These are phyloP conservation scores for Nomada flava DNA, from an alignment of 2,888 invertebrate genomes.

Conservation along the genomic window DNA sequence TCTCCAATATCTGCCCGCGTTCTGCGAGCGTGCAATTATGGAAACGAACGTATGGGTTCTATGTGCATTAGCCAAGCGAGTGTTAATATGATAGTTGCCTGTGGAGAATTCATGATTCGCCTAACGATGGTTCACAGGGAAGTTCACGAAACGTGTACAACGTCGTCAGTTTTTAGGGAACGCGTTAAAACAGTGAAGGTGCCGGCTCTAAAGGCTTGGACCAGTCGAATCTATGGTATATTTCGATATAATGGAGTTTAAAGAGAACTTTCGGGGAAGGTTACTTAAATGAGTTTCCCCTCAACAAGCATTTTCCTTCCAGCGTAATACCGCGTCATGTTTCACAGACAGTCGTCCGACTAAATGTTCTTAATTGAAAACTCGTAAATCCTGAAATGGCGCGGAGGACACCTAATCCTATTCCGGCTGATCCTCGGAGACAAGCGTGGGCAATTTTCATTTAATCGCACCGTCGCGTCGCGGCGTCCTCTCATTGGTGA, in stretches of 20 bases:
- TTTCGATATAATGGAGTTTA: conserved; percentile 21
- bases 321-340: conserved; percentile 33
- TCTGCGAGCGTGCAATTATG: conserved; percentile 36
- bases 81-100: conserved; percentile 7
- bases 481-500: conserved; percentile 26
- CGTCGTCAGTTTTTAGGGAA: neutral
- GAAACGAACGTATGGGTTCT: conserved; percentile 40
- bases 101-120: conserved; percentile 35
- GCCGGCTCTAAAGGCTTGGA: neutral
- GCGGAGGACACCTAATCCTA: conserved; percentile 50
- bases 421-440: conserved; percentile 46
- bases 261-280: neutral
- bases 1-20: conserved; percentile 38
- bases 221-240: neutral
- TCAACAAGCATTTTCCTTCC: conserved; percentile 8
- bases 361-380: conserved; percentile 64
- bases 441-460: conserved; percentile 59
- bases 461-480: conserved; percentile 35
- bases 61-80: conserved; percentile 17
- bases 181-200: conserved; percentile 6
- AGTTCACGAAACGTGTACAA: neutral
- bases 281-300: conserved; percentile 36
- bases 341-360: conserved; percentile 42
- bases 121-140: neutral
- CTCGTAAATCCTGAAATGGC: conserved; percentile 51